Evolutionary conservation across 1,140 invertebrate species (phyloP).

Genomic region (Eufriesea mexicana): DNA sequence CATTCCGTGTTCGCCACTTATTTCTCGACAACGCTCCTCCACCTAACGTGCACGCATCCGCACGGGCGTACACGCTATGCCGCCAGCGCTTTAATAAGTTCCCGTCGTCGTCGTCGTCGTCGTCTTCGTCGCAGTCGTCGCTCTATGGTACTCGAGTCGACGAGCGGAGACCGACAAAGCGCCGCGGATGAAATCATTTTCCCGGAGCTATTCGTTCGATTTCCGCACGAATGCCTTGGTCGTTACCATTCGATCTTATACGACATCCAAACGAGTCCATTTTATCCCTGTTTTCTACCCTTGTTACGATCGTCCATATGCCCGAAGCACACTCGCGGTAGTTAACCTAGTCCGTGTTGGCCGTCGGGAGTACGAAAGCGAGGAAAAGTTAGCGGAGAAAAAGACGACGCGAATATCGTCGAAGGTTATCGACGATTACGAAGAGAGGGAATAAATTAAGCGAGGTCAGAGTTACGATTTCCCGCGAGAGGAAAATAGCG

Average conservation of each 20-base stretch:
- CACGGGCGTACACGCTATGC: not conserved
- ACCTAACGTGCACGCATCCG: not conserved
- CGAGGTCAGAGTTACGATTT: not conserved
- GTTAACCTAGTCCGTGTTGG: not conserved
- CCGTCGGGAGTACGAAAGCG: not conserved
- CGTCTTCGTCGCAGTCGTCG: not conserved
- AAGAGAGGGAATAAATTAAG: not conserved
- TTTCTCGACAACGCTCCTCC: not conserved
- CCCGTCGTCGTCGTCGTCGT: not conserved
- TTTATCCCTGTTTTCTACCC: constrained; percentile 6
- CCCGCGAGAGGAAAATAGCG: not conserved
- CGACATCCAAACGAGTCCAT: not conserved
- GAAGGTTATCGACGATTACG: not conserved
- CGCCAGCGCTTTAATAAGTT: constrained; percentile 5
- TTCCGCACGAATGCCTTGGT: not conserved
- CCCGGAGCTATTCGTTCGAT: not conserved
- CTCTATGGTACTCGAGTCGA: not conserved
- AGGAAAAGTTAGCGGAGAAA: not conserved
- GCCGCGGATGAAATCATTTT: too few relatives aligned
- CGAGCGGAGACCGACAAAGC: too few relatives aligned
- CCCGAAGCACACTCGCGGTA: not conserved
- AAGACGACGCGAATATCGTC: not conserved
- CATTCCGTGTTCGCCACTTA: constrained; percentile 36
- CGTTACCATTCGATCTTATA: not conserved
- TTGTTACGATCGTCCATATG: not conserved